phyloP scores from a whole-genome alignment of 2,888 invertebrate genomes.

The Agrochola macilenta region DNA sequence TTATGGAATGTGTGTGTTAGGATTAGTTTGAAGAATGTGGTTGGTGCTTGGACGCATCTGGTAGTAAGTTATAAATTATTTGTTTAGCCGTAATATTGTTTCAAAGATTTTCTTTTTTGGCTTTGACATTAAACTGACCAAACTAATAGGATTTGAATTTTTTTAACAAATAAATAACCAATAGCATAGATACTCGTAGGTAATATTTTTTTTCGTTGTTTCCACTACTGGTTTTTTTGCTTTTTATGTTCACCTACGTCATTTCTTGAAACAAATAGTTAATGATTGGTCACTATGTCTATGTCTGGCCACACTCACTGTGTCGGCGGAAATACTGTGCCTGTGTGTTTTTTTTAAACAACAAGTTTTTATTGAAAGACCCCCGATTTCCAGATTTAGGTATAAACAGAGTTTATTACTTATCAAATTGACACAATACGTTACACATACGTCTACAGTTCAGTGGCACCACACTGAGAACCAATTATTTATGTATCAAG shows the following conservation, averaged over 20 bases:
- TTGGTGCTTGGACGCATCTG: constrained; percentile 3
- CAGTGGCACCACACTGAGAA: constrained; percentile 30
- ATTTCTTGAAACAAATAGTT: background rate
- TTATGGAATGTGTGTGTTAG: constrained; percentile 20
- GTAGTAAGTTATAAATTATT: background rate
- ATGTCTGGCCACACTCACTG: too few relatives aligned
- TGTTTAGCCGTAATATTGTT: background rate
- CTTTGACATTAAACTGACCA: background rate
- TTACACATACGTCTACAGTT: constrained; percentile 13
- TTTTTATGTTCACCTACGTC: background rate
- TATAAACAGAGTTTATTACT: background rate
- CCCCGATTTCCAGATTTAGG: background rate
- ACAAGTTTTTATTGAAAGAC: background rate
- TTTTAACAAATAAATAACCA: background rate
- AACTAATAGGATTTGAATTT: background rate
- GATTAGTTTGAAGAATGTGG: background rate
- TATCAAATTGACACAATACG: background rate
- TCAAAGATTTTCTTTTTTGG: background rate
- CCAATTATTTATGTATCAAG: constrained; percentile 56
- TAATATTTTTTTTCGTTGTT: background rate
- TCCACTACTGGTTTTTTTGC: background rate
- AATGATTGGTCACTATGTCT: too few relatives aligned
- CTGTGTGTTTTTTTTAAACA: too few relatives aligned
- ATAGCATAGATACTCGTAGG: too few relatives aligned
- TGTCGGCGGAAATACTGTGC: too few relatives aligned